These are phyloP conservation scores for Ips typographus DNA, from an alignment of 1,140 invertebrate genomes.

Conservation along the genomic window DNA sequence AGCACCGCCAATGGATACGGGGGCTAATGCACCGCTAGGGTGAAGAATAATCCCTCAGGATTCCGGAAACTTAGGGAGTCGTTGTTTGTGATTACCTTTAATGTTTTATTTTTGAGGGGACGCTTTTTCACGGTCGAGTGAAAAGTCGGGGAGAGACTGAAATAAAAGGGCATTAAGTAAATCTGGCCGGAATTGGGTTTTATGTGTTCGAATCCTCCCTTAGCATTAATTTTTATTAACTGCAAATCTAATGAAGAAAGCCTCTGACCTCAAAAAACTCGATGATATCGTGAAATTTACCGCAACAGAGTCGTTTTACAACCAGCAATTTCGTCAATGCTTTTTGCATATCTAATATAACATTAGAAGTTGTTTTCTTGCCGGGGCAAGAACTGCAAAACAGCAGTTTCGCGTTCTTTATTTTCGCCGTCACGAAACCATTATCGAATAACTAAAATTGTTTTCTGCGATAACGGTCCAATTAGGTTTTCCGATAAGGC, in stretches of 20 bases:
- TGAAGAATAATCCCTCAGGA: constrained; percentile 14
- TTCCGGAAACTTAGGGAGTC: constrained; percentile 9
- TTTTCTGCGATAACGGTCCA: neutral
- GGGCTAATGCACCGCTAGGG: neutral
- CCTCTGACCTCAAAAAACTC: no score
- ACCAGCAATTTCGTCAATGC: constrained; percentile 1
- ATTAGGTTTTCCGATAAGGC: neutral
- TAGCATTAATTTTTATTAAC: no score
- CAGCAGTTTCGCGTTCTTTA: constrained; percentile 4
- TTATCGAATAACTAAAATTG: neutral
- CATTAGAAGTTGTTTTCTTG: neutral
- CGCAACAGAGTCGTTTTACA: neutral
- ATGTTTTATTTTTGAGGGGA: constrained; percentile 22
- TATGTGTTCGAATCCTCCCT: constrained; percentile 8
- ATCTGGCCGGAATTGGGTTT: constrained; percentile 6
- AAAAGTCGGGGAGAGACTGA: constrained; percentile 13
- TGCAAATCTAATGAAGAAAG: no score
- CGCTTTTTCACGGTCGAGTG: constrained; percentile 12
- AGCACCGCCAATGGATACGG: no score
- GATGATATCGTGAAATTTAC: neutral
- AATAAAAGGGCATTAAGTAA: no score
- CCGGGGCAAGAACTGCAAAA: neutral
- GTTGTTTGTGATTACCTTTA: constrained; percentile 28
- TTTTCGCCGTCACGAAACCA: constrained; percentile 1
- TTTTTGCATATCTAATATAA: constrained; percentile 5